Evolutionary conservation across 2,113 vertebrate species (phyloP).

Genomic region (human): DNA sequence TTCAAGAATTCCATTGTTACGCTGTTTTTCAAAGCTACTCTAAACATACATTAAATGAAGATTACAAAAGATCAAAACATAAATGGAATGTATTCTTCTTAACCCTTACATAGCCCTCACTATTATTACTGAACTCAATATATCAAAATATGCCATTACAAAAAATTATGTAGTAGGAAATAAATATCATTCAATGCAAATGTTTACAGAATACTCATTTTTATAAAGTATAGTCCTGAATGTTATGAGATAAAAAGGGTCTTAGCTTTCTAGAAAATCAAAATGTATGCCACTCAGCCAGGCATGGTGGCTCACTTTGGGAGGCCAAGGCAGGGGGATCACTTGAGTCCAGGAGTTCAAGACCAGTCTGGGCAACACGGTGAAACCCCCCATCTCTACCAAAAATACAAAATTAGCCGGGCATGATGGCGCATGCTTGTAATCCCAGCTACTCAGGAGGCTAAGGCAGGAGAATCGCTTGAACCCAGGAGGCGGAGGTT

Average conservation of each 20-base stretch:
- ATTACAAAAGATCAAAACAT: slow-evolving; percentile 32
- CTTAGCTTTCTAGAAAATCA: background rate
- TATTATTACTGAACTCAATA: background rate
- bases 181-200: background rate
- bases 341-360: no score
- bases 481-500: no score
- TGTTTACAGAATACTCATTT: background rate
- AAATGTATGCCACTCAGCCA: background rate
- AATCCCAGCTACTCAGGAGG: no score
- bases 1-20: slow-evolving; percentile 58
- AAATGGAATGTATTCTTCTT: background rate
- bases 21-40: slow-evolving; percentile 78
- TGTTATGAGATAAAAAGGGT: background rate
- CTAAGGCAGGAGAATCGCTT: no score
- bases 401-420: no score
- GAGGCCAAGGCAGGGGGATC: no score
- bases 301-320: no score
- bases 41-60: slow-evolving; percentile 63
- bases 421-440: no score
- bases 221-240: background rate
- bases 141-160: slow-evolving; percentile 1
- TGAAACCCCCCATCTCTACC: no score
- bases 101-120: background rate
- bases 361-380: no score
- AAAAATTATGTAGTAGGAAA: background rate